These are phyloP conservation scores for Pachypsylla venusta DNA, from an alignment of 1,140 invertebrate genomes.

Conservation along the genomic window DNA sequence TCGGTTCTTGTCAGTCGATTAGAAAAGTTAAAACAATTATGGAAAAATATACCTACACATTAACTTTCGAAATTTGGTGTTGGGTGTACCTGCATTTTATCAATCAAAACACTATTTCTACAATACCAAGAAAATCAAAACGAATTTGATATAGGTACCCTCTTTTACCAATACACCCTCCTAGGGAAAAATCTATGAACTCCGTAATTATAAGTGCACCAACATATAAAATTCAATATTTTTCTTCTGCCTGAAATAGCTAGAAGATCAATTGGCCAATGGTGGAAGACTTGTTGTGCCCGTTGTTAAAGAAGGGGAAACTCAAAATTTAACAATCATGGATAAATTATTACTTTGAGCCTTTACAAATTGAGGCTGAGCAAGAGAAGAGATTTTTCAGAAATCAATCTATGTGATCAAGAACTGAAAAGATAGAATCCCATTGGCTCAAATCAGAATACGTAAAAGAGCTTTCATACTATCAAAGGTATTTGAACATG, in stretches of 20 bases:
- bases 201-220: too few species aligned
- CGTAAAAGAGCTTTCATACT: neutral
- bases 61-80: too few species aligned
- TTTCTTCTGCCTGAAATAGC: neutral
- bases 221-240: neutral
- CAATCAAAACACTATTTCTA: too few species aligned
- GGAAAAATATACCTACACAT: too few species aligned
- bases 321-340: neutral
- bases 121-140: too few species aligned
- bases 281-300: conserved; percentile 4
- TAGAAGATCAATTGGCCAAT: neutral
- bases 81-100: too few species aligned
- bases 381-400: neutral
- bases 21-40: too few species aligned
- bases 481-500: neutral
- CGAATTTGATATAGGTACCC: too few species aligned
- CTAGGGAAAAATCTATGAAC: too few species aligned
- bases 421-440: neutral
- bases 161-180: too few species aligned
- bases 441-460: neutral
- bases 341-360: neutral
- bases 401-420: neutral
- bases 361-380: neutral
- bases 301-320: conserved; percentile 1
- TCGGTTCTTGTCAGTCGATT: too few species aligned